phyloP scores from a whole-genome alignment of 1,140 invertebrate genomes.

The Philotrypesis tridentata region DNA sequence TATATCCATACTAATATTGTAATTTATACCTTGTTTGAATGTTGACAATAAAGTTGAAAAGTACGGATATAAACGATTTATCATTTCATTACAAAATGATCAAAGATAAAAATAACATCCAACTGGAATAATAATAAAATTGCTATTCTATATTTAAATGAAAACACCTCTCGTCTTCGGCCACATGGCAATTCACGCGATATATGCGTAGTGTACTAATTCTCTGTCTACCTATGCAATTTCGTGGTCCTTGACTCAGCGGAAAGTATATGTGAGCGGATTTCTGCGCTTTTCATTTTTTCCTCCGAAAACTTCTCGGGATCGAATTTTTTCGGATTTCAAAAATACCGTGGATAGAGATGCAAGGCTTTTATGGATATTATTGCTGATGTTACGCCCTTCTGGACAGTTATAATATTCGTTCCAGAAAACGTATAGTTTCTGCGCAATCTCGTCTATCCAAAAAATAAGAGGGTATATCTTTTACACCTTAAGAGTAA shows the following conservation, averaged over 20 bases:
- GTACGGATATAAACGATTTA: too few species aligned
- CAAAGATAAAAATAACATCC: too few species aligned
- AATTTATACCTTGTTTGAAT: too few species aligned
- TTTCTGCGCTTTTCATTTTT: conserved; percentile 64
- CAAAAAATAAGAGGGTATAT: conserved; percentile 76
- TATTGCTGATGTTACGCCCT: conserved; percentile 67
- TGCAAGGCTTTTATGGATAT: conserved; percentile 69
- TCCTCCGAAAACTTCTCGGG: conserved; percentile 78
- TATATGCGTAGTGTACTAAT: too few species aligned
- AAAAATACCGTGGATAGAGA: conserved; percentile 74
- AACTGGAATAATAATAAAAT: too few species aligned
- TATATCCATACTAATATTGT: too few species aligned
- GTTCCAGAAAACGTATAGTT: conserved; percentile 67
- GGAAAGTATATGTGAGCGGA: conserved; percentile 75
- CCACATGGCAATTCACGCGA: too few species aligned
- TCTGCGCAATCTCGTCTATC: conserved; percentile 68
- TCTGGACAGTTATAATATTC: conserved; percentile 64
- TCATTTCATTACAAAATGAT: too few species aligned
- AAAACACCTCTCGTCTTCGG: too few species aligned
- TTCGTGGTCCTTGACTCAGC: conserved; percentile 69
- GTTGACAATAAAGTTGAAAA: too few species aligned
- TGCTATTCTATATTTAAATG: too few species aligned
- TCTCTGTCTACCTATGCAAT: conserved; percentile 40
- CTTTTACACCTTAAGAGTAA: conserved; percentile 73
- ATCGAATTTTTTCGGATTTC: conserved; percentile 79